Base-by-base conservation (phyloP, 2,113 vertebrate genomes). In the Pao palembangensis region DNA sequence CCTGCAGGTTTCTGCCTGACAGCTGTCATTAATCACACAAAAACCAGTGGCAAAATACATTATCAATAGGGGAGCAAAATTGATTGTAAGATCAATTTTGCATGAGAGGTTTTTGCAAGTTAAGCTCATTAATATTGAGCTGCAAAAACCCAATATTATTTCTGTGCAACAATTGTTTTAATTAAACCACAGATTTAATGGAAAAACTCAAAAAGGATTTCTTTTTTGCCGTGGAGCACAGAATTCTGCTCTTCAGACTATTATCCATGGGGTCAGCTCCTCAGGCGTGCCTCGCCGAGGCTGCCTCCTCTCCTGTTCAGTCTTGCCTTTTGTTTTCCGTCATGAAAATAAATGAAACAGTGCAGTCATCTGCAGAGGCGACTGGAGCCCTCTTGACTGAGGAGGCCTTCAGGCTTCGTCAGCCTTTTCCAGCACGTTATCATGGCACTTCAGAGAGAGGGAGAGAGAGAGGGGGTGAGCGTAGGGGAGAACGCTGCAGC, bases 261-360 rank as follows among this genome's bases (percentile, higher is more conserved):
- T 61, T 68, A 66, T 69, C 66, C 58, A 59, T 78, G 69, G 62
- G 83, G 76, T 85, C 79, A 79, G 76, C 76, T 71, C 85, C 76
- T 63, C 66, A 52, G 75, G 80, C 63, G 47, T 75, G 69, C 34
- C 85, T 85, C 79, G 71, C 67, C 75, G 15, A 51, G 58, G 61
- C 69, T 42, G 78, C 75, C 75, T 79, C 69, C 76, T 85, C 80
- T 71, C 79, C 79, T 67, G 57, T 75, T 85, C 81, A 76, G 76
- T 87, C 81, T 83, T 23, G 44, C 67, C 71, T 82, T 80, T 84
- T 87, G 75, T 85, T 85, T 85, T 78, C 75, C 76, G 82, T 82
- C 83, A 82, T 86, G 83, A 79, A 83, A 88, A 85, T 83, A 85
- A 85, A 87, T 85, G 83, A 87, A 88, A 82, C 58, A 34, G 75